A percentile compares a stretch with the other conserved stretches of the same genome.
Evolutionary conservation across 2,797 vertebrate genomes (phyloP).

Genomic region (Parotocinclus haroldoi): DNA sequence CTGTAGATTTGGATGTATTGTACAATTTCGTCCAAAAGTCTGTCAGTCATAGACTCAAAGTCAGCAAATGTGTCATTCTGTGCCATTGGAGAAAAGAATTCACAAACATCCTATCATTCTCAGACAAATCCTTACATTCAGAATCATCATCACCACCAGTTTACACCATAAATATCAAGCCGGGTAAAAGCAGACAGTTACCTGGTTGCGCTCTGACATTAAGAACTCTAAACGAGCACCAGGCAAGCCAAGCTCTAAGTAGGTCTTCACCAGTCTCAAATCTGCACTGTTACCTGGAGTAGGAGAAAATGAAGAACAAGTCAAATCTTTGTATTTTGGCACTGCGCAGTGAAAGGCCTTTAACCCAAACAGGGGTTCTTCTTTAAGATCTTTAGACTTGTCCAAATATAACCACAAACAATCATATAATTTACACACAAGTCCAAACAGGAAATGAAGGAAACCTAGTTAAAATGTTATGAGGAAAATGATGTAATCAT

Average conservation of each 20-base stretch:
- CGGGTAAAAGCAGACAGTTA: conserved; percentile 44
- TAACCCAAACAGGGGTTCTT: no score
- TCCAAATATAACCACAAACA: no score
- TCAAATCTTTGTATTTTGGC: no score
- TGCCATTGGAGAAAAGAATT: conserved; percentile 44
- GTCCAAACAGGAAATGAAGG: no score
- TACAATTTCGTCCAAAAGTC: conserved; percentile 95
- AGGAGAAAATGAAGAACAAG: neutral
- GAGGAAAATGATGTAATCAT: no score
- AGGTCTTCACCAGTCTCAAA: conserved; percentile 94
- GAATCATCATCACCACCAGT: no score
- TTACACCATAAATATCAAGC: neutral
- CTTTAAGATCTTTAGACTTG: no score
- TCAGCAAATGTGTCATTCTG: conserved; percentile 99
- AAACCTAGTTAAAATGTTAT: no score
- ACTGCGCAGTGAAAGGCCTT: no score
- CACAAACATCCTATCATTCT: no score
- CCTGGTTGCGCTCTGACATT: conserved; percentile 99
- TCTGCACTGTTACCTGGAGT: conserved; percentile 94
- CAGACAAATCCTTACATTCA: no score
- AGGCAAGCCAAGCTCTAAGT: conserved; percentile 93
- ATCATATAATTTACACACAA: no score
- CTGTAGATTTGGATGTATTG: conserved; percentile 99
- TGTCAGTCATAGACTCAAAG: conserved; percentile 98
- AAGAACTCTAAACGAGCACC: conserved; percentile 94